Conservation (phyloP, 2,113 vertebrate genomes). For the Caranx ignobilis region DNA sequence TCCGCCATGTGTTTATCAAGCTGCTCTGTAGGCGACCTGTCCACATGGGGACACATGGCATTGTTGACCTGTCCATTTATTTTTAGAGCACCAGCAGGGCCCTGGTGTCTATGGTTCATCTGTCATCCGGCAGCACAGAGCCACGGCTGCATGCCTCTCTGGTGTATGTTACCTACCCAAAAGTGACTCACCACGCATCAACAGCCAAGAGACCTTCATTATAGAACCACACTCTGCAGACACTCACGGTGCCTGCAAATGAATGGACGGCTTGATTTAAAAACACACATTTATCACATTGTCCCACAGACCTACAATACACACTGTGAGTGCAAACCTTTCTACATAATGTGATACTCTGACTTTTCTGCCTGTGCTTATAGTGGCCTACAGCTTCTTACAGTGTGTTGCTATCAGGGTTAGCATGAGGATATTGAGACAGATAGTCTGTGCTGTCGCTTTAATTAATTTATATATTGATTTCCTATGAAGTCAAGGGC, state of each 20-base stretch:
- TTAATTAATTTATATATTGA: too few species aligned
- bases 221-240: too few species aligned
- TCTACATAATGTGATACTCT: too few species aligned
- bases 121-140: slow-evolving; percentile 69
- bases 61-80: slow-evolving; percentile 70
- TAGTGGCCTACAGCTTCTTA: too few species aligned
- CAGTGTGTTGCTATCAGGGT: too few species aligned
- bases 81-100: slow-evolving; percentile 67
- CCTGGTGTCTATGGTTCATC: slow-evolving; percentile 58
- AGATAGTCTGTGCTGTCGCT: too few species aligned
- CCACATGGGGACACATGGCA: slow-evolving; percentile 55
- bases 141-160: slow-evolving; percentile 53
- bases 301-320: background rate
- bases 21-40: slow-evolving; percentile 26
- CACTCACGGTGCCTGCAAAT: background rate
- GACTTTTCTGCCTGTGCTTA: too few species aligned
- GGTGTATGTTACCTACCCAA: slow-evolving; percentile 53
- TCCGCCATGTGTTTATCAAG: slow-evolving; percentile 35
- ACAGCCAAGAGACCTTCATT: background rate
- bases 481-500: too few species aligned
- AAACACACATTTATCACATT: background rate
- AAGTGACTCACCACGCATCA: slow-evolving; percentile 62
- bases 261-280: too few species aligned
- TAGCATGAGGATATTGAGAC: too few species aligned
- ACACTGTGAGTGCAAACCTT: background rate